A percentile compares a stretch with the other conserved stretches of the same genome.
Evolutionary conservation across 2,797 vertebrate genomes (phyloP).

Genomic region (Pantherophis vulpinus): DNA sequence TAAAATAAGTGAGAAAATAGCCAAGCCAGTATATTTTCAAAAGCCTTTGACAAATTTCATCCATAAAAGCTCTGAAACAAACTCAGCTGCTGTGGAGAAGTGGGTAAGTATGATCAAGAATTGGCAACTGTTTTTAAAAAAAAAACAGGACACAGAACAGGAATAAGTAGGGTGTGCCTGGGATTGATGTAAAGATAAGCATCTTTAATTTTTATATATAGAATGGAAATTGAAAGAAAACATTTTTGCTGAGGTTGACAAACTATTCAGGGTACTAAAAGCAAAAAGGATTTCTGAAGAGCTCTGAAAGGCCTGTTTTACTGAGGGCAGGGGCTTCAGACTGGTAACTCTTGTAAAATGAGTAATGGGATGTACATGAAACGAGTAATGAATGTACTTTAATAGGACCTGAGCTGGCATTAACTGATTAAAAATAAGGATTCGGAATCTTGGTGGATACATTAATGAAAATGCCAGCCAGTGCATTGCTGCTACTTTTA

Average conservation of each 20-base stretch:
- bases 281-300: not conserved
- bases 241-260: not conserved
- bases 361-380: not conserved
- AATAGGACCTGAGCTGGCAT: not conserved
- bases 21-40: not conserved
- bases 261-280: not conserved
- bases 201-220: not conserved
- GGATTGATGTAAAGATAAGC: not conserved
- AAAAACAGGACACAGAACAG: not conserved
- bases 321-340: not conserved
- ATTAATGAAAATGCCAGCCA: not conserved
- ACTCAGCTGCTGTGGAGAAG: not conserved
- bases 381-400: not conserved
- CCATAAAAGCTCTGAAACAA: not conserved
- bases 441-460: not conserved
- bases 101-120: not conserved
- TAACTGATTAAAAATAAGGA: not conserved
- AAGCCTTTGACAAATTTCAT: not conserved
- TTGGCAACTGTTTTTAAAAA: not conserved
- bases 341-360: not conserved
- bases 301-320: not conserved
- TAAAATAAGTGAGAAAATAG: not conserved
- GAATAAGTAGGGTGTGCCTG: not conserved
- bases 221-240: not conserved
- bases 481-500: not conserved